Conservation (phyloP, 2,113 vertebrate genomes). For the Gobiocypris rarus region DNA sequence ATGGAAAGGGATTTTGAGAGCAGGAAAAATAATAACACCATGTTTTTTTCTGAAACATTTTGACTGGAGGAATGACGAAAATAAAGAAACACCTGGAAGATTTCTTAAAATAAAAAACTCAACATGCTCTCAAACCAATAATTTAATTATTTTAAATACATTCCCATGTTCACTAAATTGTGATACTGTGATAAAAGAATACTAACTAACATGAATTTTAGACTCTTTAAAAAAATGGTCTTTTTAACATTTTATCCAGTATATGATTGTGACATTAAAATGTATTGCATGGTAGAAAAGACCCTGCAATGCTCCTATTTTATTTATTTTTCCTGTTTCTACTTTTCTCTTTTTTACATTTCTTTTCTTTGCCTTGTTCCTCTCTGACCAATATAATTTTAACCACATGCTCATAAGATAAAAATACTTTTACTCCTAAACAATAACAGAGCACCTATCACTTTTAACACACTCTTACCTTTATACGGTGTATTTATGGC, state of each 20-base stretch:
- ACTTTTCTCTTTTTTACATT: neutral
- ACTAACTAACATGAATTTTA: neutral
- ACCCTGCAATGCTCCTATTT: neutral
- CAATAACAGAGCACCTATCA: slow-evolving; percentile 36
- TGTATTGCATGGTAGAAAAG: neutral
- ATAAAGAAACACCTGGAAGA: neutral
- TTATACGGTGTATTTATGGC: slow-evolving; percentile 38
- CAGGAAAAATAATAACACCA: neutral
- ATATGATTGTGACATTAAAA: neutral
- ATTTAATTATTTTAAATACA: neutral
- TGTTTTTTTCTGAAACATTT: neutral
- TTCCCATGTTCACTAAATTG: neutral
- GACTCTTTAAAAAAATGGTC: neutral
- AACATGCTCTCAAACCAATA: neutral
- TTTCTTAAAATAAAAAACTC: neutral
- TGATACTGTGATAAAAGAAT: neutral
- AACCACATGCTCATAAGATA: slow-evolving; percentile 47
- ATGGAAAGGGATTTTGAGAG: neutral
- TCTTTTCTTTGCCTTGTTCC: slow-evolving; percentile 28
- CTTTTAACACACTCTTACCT: slow-evolving; percentile 38
- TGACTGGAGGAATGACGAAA: neutral
- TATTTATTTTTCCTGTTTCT: neutral
- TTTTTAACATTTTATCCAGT: too few relatives aligned
- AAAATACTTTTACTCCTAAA: slow-evolving; percentile 45
- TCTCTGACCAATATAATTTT: slow-evolving; percentile 54